phyloP scores from a whole-genome alignment of 2,113 vertebrate genomes.

The Oriolus oriolus region DNA sequence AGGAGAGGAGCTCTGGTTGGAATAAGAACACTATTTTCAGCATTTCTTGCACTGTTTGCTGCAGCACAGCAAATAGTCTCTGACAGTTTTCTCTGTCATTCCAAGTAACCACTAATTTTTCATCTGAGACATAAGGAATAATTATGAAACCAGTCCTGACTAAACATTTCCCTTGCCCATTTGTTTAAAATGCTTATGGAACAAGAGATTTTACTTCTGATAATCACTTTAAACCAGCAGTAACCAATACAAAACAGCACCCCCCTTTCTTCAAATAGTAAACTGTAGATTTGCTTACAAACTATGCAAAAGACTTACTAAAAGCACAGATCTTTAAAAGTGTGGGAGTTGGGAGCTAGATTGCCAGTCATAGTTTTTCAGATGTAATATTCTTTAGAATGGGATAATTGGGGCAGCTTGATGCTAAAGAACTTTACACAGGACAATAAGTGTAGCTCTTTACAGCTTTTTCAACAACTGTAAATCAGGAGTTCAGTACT shows the following conservation, averaged over 20 bases:
- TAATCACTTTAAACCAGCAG: neutral
- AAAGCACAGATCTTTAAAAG: neutral
- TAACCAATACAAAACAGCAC: neutral
- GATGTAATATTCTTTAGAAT: neutral
- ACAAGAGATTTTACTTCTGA: neutral
- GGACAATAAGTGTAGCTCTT: neutral
- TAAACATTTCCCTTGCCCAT: neutral
- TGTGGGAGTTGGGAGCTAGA: neutral
- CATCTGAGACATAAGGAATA: neutral
- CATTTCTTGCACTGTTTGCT: neutral
- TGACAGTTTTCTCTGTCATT: neutral
- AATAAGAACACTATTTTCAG: neutral
- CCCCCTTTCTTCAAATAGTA: neutral
- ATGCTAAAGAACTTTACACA: neutral
- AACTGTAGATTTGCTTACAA: neutral
- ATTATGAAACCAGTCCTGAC: constrained; percentile 12
- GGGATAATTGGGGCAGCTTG: neutral
- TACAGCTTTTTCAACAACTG: neutral
- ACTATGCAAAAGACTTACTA: neutral
- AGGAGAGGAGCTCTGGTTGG: neutral
- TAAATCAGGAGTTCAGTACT: neutral
- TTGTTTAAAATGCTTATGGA: neutral
- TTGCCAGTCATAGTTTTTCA: neutral
- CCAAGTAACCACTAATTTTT: constrained; percentile 28
- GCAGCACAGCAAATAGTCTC: neutral